phyloP scores from a whole-genome alignment of 2,113 vertebrate species.

The Nothoprocta pentlandii region DNA sequence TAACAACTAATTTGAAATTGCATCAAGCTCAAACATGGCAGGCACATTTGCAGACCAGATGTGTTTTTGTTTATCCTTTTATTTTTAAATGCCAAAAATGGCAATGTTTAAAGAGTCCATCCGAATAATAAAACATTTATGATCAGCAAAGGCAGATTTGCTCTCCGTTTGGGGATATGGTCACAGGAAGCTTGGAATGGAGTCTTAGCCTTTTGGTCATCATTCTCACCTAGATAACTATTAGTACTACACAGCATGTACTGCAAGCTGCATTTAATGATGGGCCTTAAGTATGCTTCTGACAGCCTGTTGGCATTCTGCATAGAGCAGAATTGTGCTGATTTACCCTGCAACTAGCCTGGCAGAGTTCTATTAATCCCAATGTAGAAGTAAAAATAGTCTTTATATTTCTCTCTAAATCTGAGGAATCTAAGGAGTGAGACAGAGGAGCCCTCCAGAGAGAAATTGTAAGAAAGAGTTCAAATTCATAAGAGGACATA shows the following conservation, averaged over 20 bases:
- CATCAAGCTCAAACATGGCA: constrained; percentile 65
- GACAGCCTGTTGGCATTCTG: constrained; percentile 15
- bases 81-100: constrained; percentile 59
- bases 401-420: constrained; percentile 55
- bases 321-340: constrained; percentile 46
- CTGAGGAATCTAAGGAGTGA: constrained; percentile 22
- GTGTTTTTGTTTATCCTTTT: constrained; percentile 78
- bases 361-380: constrained; percentile 57
- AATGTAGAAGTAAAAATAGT: constrained; percentile 36
- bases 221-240: neutral
- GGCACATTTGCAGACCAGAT: constrained; percentile 68
- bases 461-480: constrained; percentile 47
- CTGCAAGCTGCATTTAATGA: constrained; percentile 4
- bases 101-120: constrained; percentile 15
- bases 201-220: constrained; percentile 4
- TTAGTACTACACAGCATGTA: neutral
- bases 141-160: constrained; percentile 28
- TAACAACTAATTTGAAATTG: constrained; percentile 76
- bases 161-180: neutral
- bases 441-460: constrained; percentile 47
- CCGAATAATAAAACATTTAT: neutral
- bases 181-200: neutral
- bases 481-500: constrained; percentile 38
- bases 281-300: neutral
- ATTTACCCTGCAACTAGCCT: constrained; percentile 54